Evolutionary conservation across 1,140 invertebrate genomes (phyloP), one percentile per base, ranked within the genome.

Genomic region (Coptotermes formosanus): DNA sequence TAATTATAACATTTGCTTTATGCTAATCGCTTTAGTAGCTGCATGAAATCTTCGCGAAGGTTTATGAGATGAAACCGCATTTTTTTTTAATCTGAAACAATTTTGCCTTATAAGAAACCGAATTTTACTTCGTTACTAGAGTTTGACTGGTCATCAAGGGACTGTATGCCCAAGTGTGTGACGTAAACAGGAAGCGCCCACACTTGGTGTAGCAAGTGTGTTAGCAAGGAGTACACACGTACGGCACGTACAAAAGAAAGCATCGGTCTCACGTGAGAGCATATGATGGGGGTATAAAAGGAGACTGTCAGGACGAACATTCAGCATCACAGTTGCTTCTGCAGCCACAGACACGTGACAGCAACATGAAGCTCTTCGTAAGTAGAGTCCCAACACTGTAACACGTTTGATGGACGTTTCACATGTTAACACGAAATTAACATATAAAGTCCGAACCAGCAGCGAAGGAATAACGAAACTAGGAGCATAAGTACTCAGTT

Each of bases 351-450:
- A 55, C 64, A 75, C 64, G 25, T 30, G 64, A 55, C 14, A 75
- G 64, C 64, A 75, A 75, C 64, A 75, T 75, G 64, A 75, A 30
- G 64, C 64, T 75, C n/a, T 12, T 75, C n/a, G 64, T 75, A 75
- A 75, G 64, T 75, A 75, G 25, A 75, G 7, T 0, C n/a, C n/a
- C 64, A 75, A 25, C 4, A 19, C 52, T 30, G 25, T 30, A 25
- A 75, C 6, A 75, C 21, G 25, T 21, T 64, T 64, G 11, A 7
- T 64, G 45, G 45, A 7, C 45, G 11, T 48, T 48, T 48, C 45
- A 9, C 14, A 12, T 48, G 9, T 48, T 48, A 16, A 9, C 9
- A 48, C 11, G 14, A 48, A 48, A 48, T 7, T 16, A 48, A 48
- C 14, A 38, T 38, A 38, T 38, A 38, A 38, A 38, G 38, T 38